Percentiles rank a stretch among this genome's conserved stretches.
phyloP scores from a whole-genome alignment of 2,797 vertebrate species.

The Lutjanus argentimaculatus region DNA sequence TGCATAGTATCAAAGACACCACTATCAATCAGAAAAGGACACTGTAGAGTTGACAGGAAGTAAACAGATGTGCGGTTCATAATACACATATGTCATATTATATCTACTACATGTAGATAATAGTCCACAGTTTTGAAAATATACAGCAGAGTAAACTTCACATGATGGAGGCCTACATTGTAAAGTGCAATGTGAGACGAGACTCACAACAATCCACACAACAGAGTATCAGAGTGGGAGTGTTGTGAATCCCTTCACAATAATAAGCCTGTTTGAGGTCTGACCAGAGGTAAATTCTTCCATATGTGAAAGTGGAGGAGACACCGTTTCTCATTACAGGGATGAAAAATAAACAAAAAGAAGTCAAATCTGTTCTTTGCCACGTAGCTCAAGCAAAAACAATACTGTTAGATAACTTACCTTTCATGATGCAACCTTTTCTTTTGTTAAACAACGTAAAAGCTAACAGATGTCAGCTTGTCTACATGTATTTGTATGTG shows the following conservation, averaged over 20 bases:
- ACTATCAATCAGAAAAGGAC: too few species aligned
- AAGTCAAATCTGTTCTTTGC: conserved; percentile 44
- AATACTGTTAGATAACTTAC: conserved; percentile 14
- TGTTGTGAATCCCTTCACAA: conserved; percentile 44
- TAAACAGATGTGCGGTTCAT: too few species aligned
- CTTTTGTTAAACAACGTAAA: conserved; percentile 35
- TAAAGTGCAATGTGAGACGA: conserved; percentile 16
- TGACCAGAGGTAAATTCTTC: conserved; percentile 67
- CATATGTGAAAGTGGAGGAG: conserved; percentile 64
- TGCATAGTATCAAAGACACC: too few species aligned
- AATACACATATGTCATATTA: too few species aligned
- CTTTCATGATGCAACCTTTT: conserved; percentile 22
- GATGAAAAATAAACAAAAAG: conserved; percentile 55
- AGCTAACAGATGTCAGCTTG: conserved; percentile 44
- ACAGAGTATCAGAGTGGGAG: conserved; percentile 16
- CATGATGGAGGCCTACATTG: conserved; percentile 4
- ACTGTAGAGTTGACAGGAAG: too few species aligned
- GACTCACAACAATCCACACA: conserved; percentile 1
- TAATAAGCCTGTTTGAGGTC: conserved; percentile 52
- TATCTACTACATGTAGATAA: too few species aligned
- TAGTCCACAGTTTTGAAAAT: too few species aligned
- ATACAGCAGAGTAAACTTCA: neutral
- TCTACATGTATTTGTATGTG: conserved; percentile 4
- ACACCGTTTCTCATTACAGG: conserved; percentile 64
- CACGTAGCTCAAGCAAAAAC: conserved; percentile 40